A percentile compares a stretch with the other conserved stretches of the same genome.
phyloP scores from a whole-genome alignment of 2,888 invertebrate species.

The Philereme vetulata region DNA sequence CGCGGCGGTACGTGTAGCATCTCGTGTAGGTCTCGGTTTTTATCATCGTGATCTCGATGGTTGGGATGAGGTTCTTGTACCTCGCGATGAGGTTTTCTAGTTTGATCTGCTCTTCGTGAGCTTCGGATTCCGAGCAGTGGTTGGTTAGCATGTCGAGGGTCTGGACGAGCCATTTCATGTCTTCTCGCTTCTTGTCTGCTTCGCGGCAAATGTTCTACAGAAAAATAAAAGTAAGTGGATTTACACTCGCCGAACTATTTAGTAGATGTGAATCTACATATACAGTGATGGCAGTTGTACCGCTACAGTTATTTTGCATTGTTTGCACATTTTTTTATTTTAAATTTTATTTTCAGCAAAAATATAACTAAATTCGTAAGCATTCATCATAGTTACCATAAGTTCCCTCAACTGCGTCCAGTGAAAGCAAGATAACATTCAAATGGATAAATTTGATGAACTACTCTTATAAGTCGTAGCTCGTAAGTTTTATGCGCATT shows the following conservation, averaged over 20 bases:
- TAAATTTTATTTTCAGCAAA: not conserved
- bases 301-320: not conserved
- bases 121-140: constrained; percentile 92
- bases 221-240: not conserved
- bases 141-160: constrained; percentile 93
- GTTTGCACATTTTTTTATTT: not conserved
- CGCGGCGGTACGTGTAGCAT: constrained; percentile 95
- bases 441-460: not conserved
- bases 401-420: constrained; percentile 42
- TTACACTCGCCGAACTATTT: not conserved
- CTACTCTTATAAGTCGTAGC: too few species aligned
- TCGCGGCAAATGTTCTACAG: constrained; percentile 93
- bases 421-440: constrained; percentile 21
- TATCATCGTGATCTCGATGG: constrained; percentile 95
- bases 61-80: constrained; percentile 95
- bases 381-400: constrained; percentile 36
- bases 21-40: constrained; percentile 96
- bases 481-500: too few species aligned
- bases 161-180: constrained; percentile 97
- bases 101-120: constrained; percentile 90
- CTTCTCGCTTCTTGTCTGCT: constrained; percentile 94
- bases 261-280: not conserved
- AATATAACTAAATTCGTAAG: not conserved
- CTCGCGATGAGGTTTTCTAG: constrained; percentile 92
- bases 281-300: not conserved